These are phyloP conservation scores for Silurus meridionalis DNA, from an alignment of 2,113 vertebrate species.

Conservation along the genomic window DNA sequence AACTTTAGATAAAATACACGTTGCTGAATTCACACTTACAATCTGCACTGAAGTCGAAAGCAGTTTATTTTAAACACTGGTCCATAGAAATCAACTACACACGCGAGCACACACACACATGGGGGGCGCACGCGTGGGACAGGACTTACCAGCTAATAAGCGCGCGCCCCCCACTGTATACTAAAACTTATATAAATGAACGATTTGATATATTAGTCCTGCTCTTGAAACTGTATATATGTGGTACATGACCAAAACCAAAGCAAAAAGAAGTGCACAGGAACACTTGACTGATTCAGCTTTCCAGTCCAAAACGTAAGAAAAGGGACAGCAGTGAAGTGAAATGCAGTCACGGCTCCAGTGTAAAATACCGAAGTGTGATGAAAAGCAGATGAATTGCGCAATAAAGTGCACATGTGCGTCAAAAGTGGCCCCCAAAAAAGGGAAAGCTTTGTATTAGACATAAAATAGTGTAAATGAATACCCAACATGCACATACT, in stretches of 20 bases:
- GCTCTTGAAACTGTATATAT: not conserved
- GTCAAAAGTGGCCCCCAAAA: not conserved
- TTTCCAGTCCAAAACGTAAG: not conserved
- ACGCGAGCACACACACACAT: too few species aligned
- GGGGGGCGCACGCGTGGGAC: too few species aligned
- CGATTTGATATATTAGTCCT: not conserved
- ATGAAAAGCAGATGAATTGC: constrained; percentile 23
- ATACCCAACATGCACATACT: not conserved
- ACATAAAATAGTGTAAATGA: not conserved
- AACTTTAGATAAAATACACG: too few species aligned
- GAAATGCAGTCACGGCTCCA: not conserved
- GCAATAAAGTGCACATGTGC: constrained; percentile 24
- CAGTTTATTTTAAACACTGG: too few species aligned
- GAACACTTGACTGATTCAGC: not conserved
- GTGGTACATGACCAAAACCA: not conserved
- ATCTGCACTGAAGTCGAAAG: too few species aligned
- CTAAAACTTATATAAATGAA: not conserved
- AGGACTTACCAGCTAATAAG: too few species aligned
- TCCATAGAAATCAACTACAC: too few species aligned
- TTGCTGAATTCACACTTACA: too few species aligned
- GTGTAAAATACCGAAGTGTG: not conserved
- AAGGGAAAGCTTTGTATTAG: not conserved
- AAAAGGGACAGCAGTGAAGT: not conserved
- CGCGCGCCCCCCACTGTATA: not conserved
- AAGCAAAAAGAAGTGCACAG: not conserved